Evolutionary conservation across 2,113 vertebrate genomes (phyloP).

Genomic region (Cinclus mexicanus): DNA sequence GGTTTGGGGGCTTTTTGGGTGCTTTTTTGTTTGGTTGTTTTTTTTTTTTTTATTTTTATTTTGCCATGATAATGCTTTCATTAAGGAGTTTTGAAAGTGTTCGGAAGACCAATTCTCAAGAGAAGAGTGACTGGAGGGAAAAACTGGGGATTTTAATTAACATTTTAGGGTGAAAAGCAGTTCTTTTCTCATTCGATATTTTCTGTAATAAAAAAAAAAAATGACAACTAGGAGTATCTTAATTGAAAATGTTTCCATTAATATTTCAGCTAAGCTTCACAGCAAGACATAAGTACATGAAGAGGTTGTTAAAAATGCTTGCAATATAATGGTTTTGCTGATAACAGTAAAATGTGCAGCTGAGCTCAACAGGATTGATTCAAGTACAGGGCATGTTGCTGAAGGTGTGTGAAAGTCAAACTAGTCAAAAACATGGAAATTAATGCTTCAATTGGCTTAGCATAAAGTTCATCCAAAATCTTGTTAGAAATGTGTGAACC

Average conservation of each 20-base stretch:
- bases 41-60: neutral
- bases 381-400: neutral
- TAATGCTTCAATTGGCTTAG: neutral
- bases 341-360: neutral
- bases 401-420: neutral
- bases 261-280: neutral
- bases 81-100: neutral
- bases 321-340: neutral
- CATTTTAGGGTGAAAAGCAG: neutral
- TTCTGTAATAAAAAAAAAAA: neutral
- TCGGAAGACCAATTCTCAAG: neutral
- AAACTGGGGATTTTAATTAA: neutral
- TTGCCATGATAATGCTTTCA: neutral
- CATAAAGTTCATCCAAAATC: neutral
- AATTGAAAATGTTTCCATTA: conserved; percentile 5
- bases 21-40: neutral
- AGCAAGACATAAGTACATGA: neutral
- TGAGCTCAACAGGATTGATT: neutral
- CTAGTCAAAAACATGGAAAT: neutral
- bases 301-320: neutral
- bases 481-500: neutral
- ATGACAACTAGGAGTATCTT: neutral
- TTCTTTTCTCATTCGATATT: neutral
- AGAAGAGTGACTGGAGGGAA: neutral
- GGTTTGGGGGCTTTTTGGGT: neutral